Conservation (phyloP, 2,113 vertebrate species). For the Microcebus griseorufus region DNA sequence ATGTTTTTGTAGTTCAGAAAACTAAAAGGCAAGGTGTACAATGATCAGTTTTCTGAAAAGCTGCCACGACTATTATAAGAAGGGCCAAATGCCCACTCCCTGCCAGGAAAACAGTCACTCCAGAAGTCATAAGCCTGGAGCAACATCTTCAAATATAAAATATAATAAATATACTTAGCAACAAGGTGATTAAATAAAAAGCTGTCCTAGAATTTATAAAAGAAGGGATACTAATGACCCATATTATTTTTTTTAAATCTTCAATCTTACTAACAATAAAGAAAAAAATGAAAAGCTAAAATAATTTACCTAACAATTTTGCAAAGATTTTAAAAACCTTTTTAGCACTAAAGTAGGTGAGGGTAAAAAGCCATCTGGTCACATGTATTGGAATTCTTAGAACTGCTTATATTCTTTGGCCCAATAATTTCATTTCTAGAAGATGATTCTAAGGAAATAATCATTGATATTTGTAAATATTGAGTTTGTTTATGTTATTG, state of each 20-base stretch:
- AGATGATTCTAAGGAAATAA: background rate
- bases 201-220: background rate
- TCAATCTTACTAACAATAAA: conserved; percentile 13
- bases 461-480: background rate
- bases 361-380: background rate
- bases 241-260: background rate
- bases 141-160: background rate
- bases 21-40: conserved; percentile 28
- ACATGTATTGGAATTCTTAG: background rate
- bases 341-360: background rate
- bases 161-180: background rate
- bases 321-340: background rate
- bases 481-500: background rate
- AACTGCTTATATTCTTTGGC: background rate
- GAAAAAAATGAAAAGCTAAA: background rate
- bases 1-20: background rate
- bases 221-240: background rate
- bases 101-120: background rate
- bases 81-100: background rate
- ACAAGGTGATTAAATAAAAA: background rate
- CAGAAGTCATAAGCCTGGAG: background rate
- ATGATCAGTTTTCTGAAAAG: background rate
- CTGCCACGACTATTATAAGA: background rate
- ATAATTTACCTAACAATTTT: background rate
- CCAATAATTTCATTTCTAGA: conserved; percentile 3